These are phyloP conservation scores for Rana temporaria DNA, from an alignment of 2,113 vertebrate species.

Conservation along the genomic window DNA sequence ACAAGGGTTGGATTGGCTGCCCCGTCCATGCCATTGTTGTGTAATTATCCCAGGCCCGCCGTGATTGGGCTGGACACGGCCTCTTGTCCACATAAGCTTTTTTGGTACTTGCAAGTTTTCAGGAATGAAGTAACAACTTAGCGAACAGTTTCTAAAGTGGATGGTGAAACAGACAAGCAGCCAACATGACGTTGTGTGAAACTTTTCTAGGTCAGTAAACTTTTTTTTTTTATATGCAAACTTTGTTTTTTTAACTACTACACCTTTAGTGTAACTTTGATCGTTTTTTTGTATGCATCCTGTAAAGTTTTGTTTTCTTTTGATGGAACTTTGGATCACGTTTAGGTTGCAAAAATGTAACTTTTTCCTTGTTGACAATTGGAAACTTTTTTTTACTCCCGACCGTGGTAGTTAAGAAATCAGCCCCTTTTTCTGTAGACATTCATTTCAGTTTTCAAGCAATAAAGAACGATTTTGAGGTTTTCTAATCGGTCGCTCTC, in stretches of 20 bases:
- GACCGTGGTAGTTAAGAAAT: too few relatives aligned
- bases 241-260: neutral
- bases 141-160: constrained; percentile 58
- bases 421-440: too few relatives aligned
- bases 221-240: constrained; percentile 29
- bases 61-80: constrained; percentile 75
- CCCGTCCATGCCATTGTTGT: constrained; percentile 66
- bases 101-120: constrained; percentile 82
- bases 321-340: too few relatives aligned
- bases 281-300: too few relatives aligned
- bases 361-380: too few relatives aligned
- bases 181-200: constrained; percentile 89
- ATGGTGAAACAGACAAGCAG: constrained; percentile 61
- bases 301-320: too few relatives aligned
- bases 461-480: too few relatives aligned
- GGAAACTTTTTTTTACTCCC: too few relatives aligned
- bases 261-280: too few relatives aligned
- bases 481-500: too few relatives aligned
- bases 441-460: too few relatives aligned
- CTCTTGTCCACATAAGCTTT: constrained; percentile 78
- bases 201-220: constrained; percentile 88
- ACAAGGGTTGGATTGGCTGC: constrained; percentile 76
- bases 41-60: constrained; percentile 61
- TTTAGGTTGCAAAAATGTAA: too few relatives aligned
- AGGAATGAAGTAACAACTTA: constrained; percentile 73